Evolutionary conservation across 2,888 invertebrate genomes (phyloP), one percentile per base, ranked within the genome.

Genomic region (Alloplasta piceator): DNA sequence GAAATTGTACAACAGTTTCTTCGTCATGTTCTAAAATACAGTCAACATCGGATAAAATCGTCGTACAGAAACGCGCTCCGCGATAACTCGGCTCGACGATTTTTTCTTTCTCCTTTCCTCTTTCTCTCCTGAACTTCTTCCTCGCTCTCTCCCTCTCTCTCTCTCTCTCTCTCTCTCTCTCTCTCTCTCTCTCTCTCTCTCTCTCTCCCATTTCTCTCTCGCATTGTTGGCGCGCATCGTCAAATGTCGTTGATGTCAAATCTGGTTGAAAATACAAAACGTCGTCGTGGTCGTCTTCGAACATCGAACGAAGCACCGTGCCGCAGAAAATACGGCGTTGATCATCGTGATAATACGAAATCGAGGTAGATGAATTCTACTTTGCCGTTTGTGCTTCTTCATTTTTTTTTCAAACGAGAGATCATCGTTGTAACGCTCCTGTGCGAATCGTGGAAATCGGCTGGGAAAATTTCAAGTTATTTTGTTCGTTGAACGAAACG

Each of bases 1-100:
- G 93, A 97, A 97, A 93, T 93, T 97, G 91, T 97, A 97, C 93
- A 97, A 97, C 93, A 96, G 96, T 82, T 97, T 97, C 93, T 97
- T 97, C 92, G 97, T 97, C 86, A 95, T 97, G 92, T 97, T 97
- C 93, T 97, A 97, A 96, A 93, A 90, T 67, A 67, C 63, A 72
- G 84, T 26, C n/a, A 76, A 68, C 63, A 71, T 70, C 63, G 71
- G 78, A 67, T 82, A 75, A 38, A 64, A 55, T n/a, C 14, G 14
- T 12, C 52, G 12, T 6, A 14, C 14, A 5, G 14, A 6, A 12
- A 14, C 52, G 14, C 14, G 26, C 14, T 52, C 52, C 14, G 26
- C 26, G 26, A 26, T 26, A 26, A 26, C 1, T 26, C 26, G 26
- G 26, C 26, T 26, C 26, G 52, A 12, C 6, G 12, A 52, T 6